Percentiles rank a stretch among this genome's conserved stretches.
Evolutionary conservation across 2,888 invertebrate genomes (phyloP).

Genomic region (Phasia obesa): DNA sequence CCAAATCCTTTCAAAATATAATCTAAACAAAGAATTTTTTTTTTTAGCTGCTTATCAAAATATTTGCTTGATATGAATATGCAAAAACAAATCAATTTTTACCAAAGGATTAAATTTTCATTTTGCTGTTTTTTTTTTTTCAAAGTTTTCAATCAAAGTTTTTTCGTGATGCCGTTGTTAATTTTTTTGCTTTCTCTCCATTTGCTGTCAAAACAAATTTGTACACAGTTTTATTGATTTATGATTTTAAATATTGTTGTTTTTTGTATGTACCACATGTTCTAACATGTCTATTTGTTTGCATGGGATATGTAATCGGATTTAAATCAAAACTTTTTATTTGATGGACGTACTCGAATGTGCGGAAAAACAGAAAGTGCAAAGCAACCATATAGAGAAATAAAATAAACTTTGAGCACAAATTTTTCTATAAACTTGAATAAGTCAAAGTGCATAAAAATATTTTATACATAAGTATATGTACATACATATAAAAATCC

Average conservation of each 20-base stretch:
- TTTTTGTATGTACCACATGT: conserved; percentile 39
- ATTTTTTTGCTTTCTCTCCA: not conserved
- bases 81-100: conserved; percentile 2
- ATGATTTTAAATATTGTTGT: conserved; percentile 52
- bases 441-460: not conserved
- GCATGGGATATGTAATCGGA: conserved; percentile 50
- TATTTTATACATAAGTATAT: not conserved
- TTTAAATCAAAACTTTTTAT: conserved; percentile 54
- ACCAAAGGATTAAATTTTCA: conserved; percentile 17
- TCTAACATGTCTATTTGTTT: conserved; percentile 41
- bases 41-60: too few relatives aligned
- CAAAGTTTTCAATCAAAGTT: conserved; percentile 32
- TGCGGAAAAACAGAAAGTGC: not conserved
- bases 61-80: too few relatives aligned
- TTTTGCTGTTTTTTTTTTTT: conserved; percentile 1
- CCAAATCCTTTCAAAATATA: too few relatives aligned
- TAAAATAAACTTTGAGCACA: conserved; percentile 22
- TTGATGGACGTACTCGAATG: conserved; percentile 23
- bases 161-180: conserved; percentile 4
- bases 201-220: conserved; percentile 57
- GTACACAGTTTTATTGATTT: conserved; percentile 59
- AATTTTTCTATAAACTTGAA: conserved; percentile 4
- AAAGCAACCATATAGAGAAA: not conserved
- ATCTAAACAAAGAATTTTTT: too few relatives aligned
- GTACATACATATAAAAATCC: too few relatives aligned